Base-by-base conservation (phyloP, 2,888 invertebrate species). In the Athalia cordata region DNA sequence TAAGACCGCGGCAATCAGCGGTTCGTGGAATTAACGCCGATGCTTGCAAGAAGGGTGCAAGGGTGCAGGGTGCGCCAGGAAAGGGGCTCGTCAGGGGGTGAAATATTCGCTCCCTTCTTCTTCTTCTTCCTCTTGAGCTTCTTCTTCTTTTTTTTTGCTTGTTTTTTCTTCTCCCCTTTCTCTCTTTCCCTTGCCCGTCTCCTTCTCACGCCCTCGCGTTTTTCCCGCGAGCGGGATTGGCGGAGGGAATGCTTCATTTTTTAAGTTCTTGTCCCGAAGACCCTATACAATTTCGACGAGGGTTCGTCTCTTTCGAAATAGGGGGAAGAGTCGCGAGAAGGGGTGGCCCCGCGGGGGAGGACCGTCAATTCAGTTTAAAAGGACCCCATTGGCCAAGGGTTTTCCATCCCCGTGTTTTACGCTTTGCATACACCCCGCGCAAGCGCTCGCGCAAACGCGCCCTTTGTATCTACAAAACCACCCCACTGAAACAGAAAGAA, bases 191-290 rank as follows among this genome's bases (percentile, higher is more conserved):
- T 47, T 45, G 57, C 15, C 7, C 43, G 57, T 15, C n/a, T 8
- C n/a, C 47, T 57, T 45, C 59, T 72, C 72, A 57, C 72, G 72
- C 72, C 72, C 72, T 72, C 52, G 50, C 7, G 59, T 13, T 49
- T 66, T 67, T 4, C 15, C n/a, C 13, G 47, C 45, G 59, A 59
- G 59, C 72, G 45, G 29, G 88, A 89, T 89, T 87, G 88, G 89
- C 88, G 85, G 86, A 79, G 79, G 82, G 82, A 80, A 86, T 87
- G 84, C 85, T 85, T 88, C 89, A 88, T 88, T 88, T 89, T 89
- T 89, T 87, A 87, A 87, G 83, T 85, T 75, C 62, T 75, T 6
- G 45, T 13, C 72, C 86, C 74, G 77, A 79, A 52, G 83, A 85
- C 83, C 83, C 84, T 61, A 13, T 43, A 29, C 52, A 50, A 68